A percentile compares a stretch with the other conserved stretches of the same genome.
These are phyloP conservation scores for Tretioscincus oriximinensis DNA, from an alignment of 2,113 vertebrate species.

Conservation along the genomic window DNA sequence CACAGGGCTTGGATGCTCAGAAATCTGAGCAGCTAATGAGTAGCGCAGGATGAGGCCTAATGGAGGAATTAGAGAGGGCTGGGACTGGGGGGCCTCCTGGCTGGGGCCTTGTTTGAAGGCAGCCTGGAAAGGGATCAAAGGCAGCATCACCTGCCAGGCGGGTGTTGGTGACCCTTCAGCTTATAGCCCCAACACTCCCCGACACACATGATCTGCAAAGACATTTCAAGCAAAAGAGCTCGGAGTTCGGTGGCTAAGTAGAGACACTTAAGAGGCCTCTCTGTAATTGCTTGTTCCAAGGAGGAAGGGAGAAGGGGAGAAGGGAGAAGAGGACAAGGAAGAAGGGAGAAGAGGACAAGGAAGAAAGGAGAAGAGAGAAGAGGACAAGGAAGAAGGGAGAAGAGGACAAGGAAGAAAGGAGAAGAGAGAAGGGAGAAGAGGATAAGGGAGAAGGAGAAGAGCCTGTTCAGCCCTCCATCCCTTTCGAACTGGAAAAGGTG, in stretches of 20 bases:
- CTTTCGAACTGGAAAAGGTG: too few species aligned
- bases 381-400: too few species aligned
- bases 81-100: neutral
- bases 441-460: neutral
- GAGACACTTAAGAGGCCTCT: neutral
- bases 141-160: neutral
- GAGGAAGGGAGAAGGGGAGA: too few species aligned
- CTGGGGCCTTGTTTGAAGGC: neutral
- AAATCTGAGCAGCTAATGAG: constrained; percentile 12
- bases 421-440: too few species aligned
- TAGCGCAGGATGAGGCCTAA: neutral
- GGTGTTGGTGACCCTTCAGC: neutral
- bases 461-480: neutral
- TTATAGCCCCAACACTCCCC: neutral
- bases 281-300: too few species aligned
- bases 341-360: too few species aligned
- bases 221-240: neutral
- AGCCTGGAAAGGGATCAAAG: neutral
- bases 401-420: too few species aligned
- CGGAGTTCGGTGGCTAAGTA: neutral
- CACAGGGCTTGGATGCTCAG: neutral
- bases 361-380: too few species aligned
- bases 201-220: neutral
- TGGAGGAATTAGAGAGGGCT: constrained; percentile 7
- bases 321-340: too few species aligned